phyloP scores from a whole-genome alignment of 2,888 invertebrate species.

The Clunio marinus region DNA sequence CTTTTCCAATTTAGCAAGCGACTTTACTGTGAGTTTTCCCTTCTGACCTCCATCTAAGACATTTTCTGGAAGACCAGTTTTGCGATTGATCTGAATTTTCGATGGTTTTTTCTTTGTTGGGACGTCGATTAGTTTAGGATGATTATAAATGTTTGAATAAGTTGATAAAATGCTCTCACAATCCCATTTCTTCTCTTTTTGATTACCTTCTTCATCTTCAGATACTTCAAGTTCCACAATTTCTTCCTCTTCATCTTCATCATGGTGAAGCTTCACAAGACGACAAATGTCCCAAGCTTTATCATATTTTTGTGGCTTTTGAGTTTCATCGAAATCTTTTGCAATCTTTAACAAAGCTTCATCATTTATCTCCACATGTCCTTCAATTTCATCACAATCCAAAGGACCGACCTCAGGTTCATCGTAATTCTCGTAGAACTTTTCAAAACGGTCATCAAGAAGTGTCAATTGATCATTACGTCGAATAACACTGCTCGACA shows the following conservation, averaged over 20 bases:
- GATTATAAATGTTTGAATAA: slow-evolving; percentile 87
- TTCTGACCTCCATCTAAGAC: slow-evolving; percentile 56
- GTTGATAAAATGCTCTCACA: slow-evolving; percentile 88
- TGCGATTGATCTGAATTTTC: slow-evolving; percentile 66
- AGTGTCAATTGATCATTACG: slow-evolving; percentile 77
- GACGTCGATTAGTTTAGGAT: slow-evolving; percentile 80
- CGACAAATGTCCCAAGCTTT: slow-evolving; percentile 55
- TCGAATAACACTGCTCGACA: slow-evolving; percentile 84
- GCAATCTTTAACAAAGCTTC: slow-evolving; percentile 67
- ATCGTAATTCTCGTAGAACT: slow-evolving; percentile 78
- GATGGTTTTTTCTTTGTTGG: slow-evolving; percentile 55
- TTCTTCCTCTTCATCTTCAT: slow-evolving; percentile 55
- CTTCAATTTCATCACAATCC: slow-evolving; percentile 84
- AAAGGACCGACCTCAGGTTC: slow-evolving; percentile 84
- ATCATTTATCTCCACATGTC: slow-evolving; percentile 53
- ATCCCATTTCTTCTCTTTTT: slow-evolving; percentile 69
- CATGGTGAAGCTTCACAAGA: slow-evolving; percentile 45
- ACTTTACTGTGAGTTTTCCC: slow-evolving; percentile 64
- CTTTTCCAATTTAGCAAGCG: slow-evolving; percentile 62
- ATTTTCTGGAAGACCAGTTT: slow-evolving; percentile 71
- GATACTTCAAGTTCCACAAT: slow-evolving; percentile 60
- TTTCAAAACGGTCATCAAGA: slow-evolving; percentile 85
- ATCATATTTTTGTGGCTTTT: slow-evolving; percentile 55
- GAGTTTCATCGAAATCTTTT: slow-evolving; percentile 67
- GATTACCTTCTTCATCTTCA: slow-evolving; percentile 55